These are phyloP conservation scores for Parotia lawesii DNA, from an alignment of 2,113 vertebrate genomes.

Conservation along the genomic window DNA sequence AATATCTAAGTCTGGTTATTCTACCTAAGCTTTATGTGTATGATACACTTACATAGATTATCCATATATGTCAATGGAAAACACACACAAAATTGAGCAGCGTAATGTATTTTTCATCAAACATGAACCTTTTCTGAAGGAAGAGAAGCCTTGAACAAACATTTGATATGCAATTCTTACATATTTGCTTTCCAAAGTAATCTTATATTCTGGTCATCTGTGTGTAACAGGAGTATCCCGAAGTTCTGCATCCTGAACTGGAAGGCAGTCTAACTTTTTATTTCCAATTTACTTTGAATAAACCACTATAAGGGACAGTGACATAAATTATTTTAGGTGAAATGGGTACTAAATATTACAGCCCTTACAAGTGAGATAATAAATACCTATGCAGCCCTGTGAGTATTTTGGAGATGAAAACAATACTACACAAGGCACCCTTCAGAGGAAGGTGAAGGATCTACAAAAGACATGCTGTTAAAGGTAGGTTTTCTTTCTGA, in stretches of 20 bases:
- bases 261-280: background rate
- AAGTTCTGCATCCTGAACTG: background rate
- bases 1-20: background rate
- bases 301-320: background rate
- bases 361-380: background rate
- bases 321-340: background rate
- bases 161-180: background rate
- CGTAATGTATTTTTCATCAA: background rate
- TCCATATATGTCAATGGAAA: background rate
- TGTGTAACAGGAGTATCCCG: background rate
- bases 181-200: background rate
- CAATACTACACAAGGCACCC: background rate
- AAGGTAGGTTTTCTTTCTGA: background rate
- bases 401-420: background rate
- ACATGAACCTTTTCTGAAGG: background rate
- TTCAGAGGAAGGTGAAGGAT: background rate
- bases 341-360: background rate
- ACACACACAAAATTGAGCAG: background rate
- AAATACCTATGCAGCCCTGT: background rate
- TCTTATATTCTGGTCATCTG: background rate
- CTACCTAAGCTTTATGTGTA: background rate
- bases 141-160: background rate
- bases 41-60: background rate
- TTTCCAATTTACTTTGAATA: background rate
- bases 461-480: background rate